Evolutionary conservation across 2,888 invertebrate species (phyloP).

Genomic region (Plebejus argus): DNA sequence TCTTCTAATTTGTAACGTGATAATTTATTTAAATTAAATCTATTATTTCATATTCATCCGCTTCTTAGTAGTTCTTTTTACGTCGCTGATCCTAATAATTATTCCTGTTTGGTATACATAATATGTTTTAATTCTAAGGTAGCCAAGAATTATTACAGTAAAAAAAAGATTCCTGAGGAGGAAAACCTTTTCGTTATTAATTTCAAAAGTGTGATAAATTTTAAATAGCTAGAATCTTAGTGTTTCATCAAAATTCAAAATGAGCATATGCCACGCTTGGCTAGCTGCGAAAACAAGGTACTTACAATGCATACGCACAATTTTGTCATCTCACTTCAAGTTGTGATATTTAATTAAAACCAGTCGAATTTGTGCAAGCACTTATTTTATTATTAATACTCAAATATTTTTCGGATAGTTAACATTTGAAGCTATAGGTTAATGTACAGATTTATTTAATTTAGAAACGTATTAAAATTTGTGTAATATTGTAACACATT

Average conservation of each 20-base stretch:
- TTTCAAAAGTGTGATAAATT: not conserved
- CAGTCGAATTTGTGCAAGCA: not conserved
- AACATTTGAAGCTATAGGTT: constrained; percentile 10
- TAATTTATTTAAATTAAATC: not conserved
- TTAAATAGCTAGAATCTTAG: not conserved
- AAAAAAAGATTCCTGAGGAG: too few relatives aligned
- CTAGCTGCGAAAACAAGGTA: constrained; percentile 17
- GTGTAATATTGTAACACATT: not conserved
- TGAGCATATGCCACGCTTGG: not conserved
- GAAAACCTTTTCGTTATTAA: not conserved
- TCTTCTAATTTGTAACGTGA: not conserved
- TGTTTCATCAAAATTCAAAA: not conserved
- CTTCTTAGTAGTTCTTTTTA: not conserved
- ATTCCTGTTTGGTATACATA: not conserved
- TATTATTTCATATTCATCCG: not conserved
- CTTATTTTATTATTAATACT: not conserved
- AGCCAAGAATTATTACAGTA: too few relatives aligned
- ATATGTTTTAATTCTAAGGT: not conserved
- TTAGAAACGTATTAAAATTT: not conserved
- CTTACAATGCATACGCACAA: not conserved
- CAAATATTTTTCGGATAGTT: not conserved
- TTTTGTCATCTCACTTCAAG: not conserved
- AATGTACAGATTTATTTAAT: not conserved
- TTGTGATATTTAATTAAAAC: not conserved
- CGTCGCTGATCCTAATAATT: not conserved